Evolutionary conservation across 1,140 invertebrate genomes (phyloP).

Genomic region (Drosophila sproati): DNA sequence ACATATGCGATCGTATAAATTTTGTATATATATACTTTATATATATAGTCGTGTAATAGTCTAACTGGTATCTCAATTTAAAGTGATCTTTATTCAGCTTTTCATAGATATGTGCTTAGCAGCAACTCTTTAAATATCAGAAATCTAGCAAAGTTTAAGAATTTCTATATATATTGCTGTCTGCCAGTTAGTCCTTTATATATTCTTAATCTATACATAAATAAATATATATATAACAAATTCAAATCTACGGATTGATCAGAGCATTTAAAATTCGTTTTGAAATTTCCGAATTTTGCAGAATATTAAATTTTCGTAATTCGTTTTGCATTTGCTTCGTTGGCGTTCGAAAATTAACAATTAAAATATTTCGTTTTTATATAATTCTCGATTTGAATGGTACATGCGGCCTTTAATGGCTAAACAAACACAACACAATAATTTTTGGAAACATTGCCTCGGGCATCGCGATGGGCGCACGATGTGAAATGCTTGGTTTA

Average conservation of each 20-base stretch:
- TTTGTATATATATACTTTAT: too few species aligned
- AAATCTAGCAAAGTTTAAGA: too few species aligned
- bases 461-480: neutral
- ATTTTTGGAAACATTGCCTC: too few species aligned
- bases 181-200: too few species aligned
- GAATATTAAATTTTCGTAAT: neutral
- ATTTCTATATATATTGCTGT: too few species aligned
- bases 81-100: too few species aligned
- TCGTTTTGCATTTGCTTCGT: conserved; percentile 3
- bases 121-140: too few species aligned
- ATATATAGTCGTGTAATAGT: too few species aligned
- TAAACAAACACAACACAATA: neutral
- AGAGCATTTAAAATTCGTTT: conserved; percentile 21
- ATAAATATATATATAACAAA: too few species aligned
- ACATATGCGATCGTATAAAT: neutral
- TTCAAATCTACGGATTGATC: neutral
- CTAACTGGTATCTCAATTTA: too few species aligned
- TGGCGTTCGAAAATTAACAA: conserved; percentile 33
- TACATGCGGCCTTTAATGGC: neutral
- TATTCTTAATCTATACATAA: too few species aligned
- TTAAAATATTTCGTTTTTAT: conserved; percentile 42
- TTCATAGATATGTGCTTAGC: too few species aligned
- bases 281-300: neutral
- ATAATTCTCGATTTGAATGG: conserved; percentile 15
- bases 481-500: conserved; percentile 15